Base-by-base conservation (phyloP, 1,140 invertebrate species). In the Arion vulgaris region DNA sequence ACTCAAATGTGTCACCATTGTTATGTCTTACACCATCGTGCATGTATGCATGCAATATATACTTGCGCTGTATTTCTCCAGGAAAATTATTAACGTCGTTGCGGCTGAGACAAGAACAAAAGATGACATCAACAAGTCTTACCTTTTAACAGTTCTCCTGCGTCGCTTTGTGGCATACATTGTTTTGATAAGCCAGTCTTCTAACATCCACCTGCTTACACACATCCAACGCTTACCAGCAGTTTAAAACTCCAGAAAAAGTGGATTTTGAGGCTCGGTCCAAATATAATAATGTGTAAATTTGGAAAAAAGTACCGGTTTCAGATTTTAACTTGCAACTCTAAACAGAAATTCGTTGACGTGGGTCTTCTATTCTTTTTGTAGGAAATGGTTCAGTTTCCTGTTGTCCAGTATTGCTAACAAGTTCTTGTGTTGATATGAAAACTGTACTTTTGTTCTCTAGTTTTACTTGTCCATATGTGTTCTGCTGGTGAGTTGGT, bases 61-160 rank as follows among this genome's bases (percentile, higher is more conserved):
- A 66, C 62, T 28, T 28, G 62, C 1, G 4, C 5, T 7, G 62
- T 34, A 45, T 39, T 53, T 49, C 45, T 74, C 26, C 26, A 7
- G n/a, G 15, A 45, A 45, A 45, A 15, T 45, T 15, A 45, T 45
- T 45, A 5, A 5, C 41, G n/a, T n/a, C 9, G 53, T 57, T 57
- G 15, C 19, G 26, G 7, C 53, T 15, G 23, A 4, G 53, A 57
- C 5, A 57, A 45, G 19, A 57, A 57, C 53, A 23, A 2, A 57
- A 5, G 45, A 66, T 28, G 32, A 26, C 7, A n/a, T 4, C n/a
- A 57, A 13, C 36, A 36, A 23, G 36, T 83, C 94, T 93, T 93
- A 98, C 97, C 96, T 98, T 94, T 98, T 98, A 86, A 97, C 97
- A 93, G 98, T 98, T 88, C 97, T 94, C 89, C 97, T 94, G 90